A percentile compares a stretch with the other conserved stretches of the same genome.
Evolutionary conservation across 1,140 invertebrate genomes (phyloP).

Genomic region (Drosophila nikananu): DNA sequence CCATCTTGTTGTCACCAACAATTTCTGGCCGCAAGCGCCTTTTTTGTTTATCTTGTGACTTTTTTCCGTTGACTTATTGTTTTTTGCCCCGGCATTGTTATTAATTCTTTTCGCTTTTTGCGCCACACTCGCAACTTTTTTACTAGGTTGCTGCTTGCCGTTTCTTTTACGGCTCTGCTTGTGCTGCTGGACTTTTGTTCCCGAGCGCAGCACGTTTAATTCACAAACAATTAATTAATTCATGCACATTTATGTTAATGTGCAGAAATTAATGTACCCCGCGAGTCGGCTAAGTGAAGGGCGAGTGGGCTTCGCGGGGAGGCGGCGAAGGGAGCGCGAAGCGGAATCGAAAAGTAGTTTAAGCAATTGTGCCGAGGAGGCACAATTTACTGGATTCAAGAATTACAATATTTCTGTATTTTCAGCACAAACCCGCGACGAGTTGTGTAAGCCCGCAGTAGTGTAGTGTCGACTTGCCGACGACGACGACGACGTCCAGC

Average conservation of each 20-base stretch:
- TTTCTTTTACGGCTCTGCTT: constrained; percentile 13
- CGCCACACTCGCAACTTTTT: constrained; percentile 50
- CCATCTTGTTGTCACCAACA: constrained; percentile 46
- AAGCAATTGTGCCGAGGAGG: constrained; percentile 62
- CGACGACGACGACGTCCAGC: constrained; percentile 16
- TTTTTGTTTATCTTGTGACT: constrained; percentile 73
- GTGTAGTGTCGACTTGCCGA: constrained; percentile 49
- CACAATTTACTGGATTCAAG: constrained; percentile 67
- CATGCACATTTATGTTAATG: constrained; percentile 81
- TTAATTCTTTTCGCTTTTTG: constrained; percentile 54
- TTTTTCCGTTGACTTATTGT: constrained; percentile 62
- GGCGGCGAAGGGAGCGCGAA: constrained; percentile 27
- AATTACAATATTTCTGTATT: constrained; percentile 79
- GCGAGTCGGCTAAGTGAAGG: background rate
- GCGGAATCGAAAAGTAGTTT: constrained; percentile 73
- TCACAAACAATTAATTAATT: constrained; percentile 84
- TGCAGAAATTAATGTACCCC: constrained; percentile 75
- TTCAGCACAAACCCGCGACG: constrained; percentile 68
- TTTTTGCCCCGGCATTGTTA: constrained; percentile 62
- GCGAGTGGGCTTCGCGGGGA: background rate
- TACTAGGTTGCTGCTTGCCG: constrained; percentile 22
- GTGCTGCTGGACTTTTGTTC: constrained; percentile 31
- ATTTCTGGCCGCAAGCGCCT: constrained; percentile 66
- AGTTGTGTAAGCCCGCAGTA: constrained; percentile 32
- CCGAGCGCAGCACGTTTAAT: constrained; percentile 72